phyloP scores from a whole-genome alignment of 2,797 vertebrate genomes.

The Pipistrellus pipistrellus region DNA sequence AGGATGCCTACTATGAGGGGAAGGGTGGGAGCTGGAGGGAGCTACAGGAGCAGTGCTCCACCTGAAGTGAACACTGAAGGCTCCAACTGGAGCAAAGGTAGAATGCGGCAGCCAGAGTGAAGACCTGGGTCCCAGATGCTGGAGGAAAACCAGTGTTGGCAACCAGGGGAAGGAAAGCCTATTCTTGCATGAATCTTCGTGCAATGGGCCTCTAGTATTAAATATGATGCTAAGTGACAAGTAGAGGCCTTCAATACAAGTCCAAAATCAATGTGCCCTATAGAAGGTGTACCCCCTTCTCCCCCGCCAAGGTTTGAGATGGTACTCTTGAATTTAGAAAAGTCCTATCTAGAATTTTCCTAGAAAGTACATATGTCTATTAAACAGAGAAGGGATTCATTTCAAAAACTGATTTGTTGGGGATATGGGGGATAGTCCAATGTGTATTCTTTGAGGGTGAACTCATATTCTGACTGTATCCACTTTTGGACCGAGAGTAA shows the following conservation, averaged over 20 bases:
- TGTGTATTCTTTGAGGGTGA: not conserved
- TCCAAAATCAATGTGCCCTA: not conserved
- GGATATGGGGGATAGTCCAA: not conserved
- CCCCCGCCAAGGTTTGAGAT: not conserved
- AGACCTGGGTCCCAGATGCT: no score
- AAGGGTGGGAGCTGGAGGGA: no score
- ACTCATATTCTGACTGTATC: not conserved
- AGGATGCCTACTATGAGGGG: no score
- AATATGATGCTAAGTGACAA: not conserved
- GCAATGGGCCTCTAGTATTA: not conserved
- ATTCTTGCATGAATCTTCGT: no score
- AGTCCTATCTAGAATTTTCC: not conserved
- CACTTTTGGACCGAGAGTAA: not conserved
- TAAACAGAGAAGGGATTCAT: not conserved
- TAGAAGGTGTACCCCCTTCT: not conserved
- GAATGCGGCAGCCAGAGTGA: no score
- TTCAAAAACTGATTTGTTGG: not conserved
- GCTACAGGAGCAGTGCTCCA: no score
- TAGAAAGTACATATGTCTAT: not conserved
- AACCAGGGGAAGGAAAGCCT: no score
- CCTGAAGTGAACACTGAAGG: no score
- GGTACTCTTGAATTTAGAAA: not conserved
- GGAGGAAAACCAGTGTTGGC: no score
- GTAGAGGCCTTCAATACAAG: not conserved
- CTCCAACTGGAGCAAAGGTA: no score